A percentile compares a stretch with the other conserved stretches of the same genome.
phyloP scores from a whole-genome alignment of 2,113 vertebrate genomes.

The Brevimyrus niger region DNA sequence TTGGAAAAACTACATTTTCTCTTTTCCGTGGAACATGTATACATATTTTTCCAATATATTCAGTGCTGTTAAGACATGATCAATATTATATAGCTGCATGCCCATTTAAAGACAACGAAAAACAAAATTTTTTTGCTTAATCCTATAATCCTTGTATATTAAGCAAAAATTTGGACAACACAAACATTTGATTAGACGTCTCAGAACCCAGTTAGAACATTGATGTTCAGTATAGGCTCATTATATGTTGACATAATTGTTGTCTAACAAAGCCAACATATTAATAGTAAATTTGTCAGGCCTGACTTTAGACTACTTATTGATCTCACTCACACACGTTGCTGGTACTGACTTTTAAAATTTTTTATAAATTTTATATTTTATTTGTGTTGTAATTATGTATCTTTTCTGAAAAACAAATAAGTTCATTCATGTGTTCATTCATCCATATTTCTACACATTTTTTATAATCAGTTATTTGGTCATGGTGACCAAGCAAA shows the following conservation, averaged over 20 bases:
- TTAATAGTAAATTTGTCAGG: constrained; percentile 6
- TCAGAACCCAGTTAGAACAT: background rate
- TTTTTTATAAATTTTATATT: too few relatives aligned
- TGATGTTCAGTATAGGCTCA: background rate
- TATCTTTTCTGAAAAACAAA: background rate
- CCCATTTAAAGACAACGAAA: background rate
- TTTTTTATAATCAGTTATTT: background rate
- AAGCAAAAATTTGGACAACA: background rate
- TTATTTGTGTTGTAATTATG: background rate
- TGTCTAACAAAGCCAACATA: constrained; percentile 19
- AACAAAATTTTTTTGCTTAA: too few relatives aligned
- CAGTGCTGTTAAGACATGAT: background rate
- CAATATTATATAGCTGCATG: background rate
- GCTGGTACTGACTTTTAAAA: background rate
- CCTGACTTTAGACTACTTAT: background rate
- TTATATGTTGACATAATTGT: constrained; percentile 2
- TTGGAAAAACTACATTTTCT: background rate
- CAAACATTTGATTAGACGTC: background rate
- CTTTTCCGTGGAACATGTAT: background rate
- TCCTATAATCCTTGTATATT: background rate
- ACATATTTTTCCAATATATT: background rate
- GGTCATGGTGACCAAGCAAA: background rate
- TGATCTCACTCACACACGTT: background rate
- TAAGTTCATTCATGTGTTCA: background rate
- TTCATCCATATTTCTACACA: background rate